Percentiles rank a stretch among this genome's conserved stretches.
Conservation (phyloP, 2,113 vertebrate genomes). For the Nesogale talazaci region DNA sequence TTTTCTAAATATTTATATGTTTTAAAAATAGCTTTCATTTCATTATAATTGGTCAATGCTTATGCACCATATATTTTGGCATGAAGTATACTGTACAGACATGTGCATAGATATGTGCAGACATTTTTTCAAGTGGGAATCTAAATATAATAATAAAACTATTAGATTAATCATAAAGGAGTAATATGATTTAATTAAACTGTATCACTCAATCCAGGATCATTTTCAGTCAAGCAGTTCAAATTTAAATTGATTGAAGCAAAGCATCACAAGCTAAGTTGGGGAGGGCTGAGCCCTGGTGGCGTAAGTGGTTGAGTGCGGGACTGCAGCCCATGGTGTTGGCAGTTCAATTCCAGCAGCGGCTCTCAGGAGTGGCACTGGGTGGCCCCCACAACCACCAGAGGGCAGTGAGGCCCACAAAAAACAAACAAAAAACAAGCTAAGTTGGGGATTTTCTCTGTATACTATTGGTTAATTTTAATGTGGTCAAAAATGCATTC, state of each 20-base stretch:
- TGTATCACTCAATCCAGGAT: conserved; percentile 38
- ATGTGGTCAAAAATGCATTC: not conserved
- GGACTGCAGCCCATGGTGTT: too few species aligned
- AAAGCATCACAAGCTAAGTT: conserved; percentile 15
- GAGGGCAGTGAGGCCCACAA: too few species aligned
- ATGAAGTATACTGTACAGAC: not conserved
- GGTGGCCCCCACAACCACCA: too few species aligned
- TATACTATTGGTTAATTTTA: not conserved
- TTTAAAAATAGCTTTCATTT: not conserved
- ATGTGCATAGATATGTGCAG: not conserved
- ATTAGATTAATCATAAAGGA: conserved; percentile 42
- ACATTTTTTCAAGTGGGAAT: conserved; percentile 17
- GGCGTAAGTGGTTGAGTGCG: too few species aligned
- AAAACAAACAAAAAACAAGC: too few species aligned
- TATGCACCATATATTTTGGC: not conserved
- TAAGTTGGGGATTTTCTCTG: too few species aligned
- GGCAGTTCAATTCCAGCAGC: too few species aligned
- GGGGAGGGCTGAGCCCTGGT: too few species aligned
- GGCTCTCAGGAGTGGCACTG: too few species aligned
- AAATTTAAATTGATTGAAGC: conserved; percentile 46
- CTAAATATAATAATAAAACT: conserved; percentile 51
- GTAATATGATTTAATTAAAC: conserved; percentile 36
- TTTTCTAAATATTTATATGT: not conserved
- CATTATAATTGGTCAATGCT: not conserved
- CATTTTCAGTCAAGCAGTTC: not conserved